phyloP scores from a whole-genome alignment of 2,797 vertebrate species.

The Semaprochilodus insignis region DNA sequence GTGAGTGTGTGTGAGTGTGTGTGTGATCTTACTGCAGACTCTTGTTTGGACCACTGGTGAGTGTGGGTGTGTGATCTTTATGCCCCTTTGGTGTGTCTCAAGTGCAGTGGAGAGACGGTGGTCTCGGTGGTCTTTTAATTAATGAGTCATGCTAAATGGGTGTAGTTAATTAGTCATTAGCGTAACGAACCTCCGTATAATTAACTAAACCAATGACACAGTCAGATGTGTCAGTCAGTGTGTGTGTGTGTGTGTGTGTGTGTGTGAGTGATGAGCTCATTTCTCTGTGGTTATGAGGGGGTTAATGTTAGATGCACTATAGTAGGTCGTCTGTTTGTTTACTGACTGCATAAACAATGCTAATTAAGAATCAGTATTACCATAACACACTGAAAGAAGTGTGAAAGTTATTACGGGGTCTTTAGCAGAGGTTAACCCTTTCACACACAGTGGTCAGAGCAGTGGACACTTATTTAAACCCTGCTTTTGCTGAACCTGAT shows the following conservation, averaged over 20 bases:
- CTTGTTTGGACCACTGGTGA: background rate
- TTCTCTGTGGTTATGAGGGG: background rate
- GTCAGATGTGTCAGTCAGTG: background rate
- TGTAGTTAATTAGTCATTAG: conserved; percentile 23
- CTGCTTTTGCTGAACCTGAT: too few relatives aligned
- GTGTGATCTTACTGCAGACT: background rate
- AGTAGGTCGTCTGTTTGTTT: background rate
- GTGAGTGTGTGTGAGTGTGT: conserved; percentile 12
- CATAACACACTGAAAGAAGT: too few relatives aligned
- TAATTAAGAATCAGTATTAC: too few relatives aligned
- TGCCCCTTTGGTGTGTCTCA: background rate
- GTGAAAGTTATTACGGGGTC: too few relatives aligned
- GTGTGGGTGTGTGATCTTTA: conserved; percentile 46
- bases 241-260: conserved; percentile 10
- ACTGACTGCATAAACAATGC: background rate
- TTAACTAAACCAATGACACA: conserved; percentile 8
- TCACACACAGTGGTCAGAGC: too few relatives aligned
- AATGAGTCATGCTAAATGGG: conserved; percentile 1
- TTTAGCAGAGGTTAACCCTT: too few relatives aligned
- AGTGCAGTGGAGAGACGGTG: background rate
- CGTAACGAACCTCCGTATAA: conserved; percentile 22
- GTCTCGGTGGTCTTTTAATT: conserved; percentile 3
- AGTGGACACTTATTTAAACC: too few relatives aligned
- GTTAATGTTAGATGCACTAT: background rate
- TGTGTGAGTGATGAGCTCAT: conserved; percentile 6